Evolutionary conservation across 1,140 invertebrate genomes (phyloP).

Genomic region (Meloidogyne hapla): DNA sequence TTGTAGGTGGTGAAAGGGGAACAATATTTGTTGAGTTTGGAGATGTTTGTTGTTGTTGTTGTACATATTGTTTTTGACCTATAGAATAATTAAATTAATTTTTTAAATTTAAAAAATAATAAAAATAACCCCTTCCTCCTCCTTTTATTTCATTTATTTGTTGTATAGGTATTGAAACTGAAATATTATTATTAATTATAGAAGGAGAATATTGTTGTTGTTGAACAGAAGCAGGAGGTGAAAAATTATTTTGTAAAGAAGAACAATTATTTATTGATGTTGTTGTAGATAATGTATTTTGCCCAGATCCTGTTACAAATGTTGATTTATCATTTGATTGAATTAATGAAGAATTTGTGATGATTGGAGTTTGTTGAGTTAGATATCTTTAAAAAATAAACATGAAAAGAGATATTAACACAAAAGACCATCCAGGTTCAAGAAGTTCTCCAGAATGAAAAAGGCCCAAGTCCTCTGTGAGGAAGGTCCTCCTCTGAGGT

Average conservation of each 20-base stretch:
- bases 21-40: neutral
- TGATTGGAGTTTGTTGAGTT: conserved; percentile 19
- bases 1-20: neutral
- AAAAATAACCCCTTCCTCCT: conserved; percentile 7
- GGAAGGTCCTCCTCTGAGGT: no score
- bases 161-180: neutral
- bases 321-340: neutral
- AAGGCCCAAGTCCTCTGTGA: no score
- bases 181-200: neutral
- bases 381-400: conserved; percentile 11
- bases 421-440: no score
- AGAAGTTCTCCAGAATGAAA: no score
- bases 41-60: neutral
- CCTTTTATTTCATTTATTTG: neutral
- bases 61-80: neutral
- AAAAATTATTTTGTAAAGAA: neutral
- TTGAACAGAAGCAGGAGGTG: no score
- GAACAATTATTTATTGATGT: neutral
- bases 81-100: neutral
- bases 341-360: neutral
- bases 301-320: neutral
- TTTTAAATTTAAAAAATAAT: neutral
- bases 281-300: neutral
- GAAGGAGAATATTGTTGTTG: neutral
- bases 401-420: no score